Evolutionary conservation across 2,888 invertebrate species (phyloP), one percentile per base, ranked within the genome.

Genomic region (Nomada fucata): DNA sequence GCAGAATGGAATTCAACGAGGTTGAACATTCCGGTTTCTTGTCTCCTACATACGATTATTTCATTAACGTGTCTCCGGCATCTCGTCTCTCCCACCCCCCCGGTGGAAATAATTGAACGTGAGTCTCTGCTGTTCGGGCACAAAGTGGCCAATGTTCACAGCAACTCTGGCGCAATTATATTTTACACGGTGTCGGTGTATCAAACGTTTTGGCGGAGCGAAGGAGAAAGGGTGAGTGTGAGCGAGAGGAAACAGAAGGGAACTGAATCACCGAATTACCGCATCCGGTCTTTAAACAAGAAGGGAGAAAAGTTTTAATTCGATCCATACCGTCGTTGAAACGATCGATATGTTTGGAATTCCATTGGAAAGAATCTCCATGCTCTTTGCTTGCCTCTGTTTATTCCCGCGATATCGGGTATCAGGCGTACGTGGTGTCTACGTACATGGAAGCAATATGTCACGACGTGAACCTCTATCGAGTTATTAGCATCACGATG

Each of bases 1-100:
- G 50, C 69, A 78, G 79, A 83, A 79, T 84, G 71, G 79, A 83
- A 83, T 75, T 57, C 79, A 83, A 82, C 75, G 83, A 82, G 82
- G 75, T 82, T 75, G 82, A 65, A 75, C 82, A 82, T 82, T 82
- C 82, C 76, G 68, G 75, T 82, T 82, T 82, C 69, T 82, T 70
- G 81, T 82, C 76, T 82, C 75, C 69, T 82, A 75, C 47, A 47
- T 47, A 15, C 82, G 82, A 75, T 82, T 82, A 82, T 82, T 82
- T 82, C 67, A 82, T 82, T 82, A 75, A 82, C 53, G 65, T 75
- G 60, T 55, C 75, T 82, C 82, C 53, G 60, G 53, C 36, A 61
- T 70, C 67, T 67, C 44, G n/a, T 29, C 29, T 50, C 36, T 47
- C 72, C 72, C 18, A n/a, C 29, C 64, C 47, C 26, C 47, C 18